Percentiles rank a stretch among this genome's conserved stretches.
Conservation (phyloP, 2,888 invertebrate genomes). For the Ornithoptera alexandrae region DNA sequence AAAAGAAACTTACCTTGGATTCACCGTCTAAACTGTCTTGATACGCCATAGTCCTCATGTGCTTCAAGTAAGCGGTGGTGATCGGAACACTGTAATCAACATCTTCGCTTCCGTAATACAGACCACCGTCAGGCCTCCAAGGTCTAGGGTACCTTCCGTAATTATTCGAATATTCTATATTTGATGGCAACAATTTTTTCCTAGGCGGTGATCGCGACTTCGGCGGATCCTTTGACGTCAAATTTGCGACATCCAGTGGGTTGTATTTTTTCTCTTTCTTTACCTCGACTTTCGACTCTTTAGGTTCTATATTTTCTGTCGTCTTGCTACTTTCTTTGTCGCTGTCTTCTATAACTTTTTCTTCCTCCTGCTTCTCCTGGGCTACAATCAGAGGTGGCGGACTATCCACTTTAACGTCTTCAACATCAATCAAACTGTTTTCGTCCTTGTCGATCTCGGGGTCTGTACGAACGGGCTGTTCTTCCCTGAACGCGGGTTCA, state of each 20-base stretch:
- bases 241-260: slow-evolving; percentile 82
- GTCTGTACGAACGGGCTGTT: slow-evolving; percentile 66
- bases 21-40: slow-evolving; percentile 62
- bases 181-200: slow-evolving; percentile 69
- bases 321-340: slow-evolving; percentile 53
- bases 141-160: slow-evolving; percentile 79
- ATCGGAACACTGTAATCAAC: slow-evolving; percentile 93
- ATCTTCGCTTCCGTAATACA: slow-evolving; percentile 70
- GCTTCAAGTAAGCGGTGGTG: slow-evolving; percentile 92
- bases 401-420: slow-evolving; percentile 67
- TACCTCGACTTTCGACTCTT: slow-evolving; percentile 59
- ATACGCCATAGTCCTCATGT: slow-evolving; percentile 85
- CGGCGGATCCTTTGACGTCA: slow-evolving; percentile 81
- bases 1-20: slow-evolving; percentile 58
- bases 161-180: slow-evolving; percentile 56
- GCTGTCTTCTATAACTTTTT: slow-evolving; percentile 41
- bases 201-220: slow-evolving; percentile 72
- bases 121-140: slow-evolving; percentile 78
- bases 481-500: slow-evolving; percentile 68
- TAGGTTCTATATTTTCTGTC: slow-evolving; percentile 51
- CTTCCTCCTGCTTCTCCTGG: slow-evolving; percentile 46
- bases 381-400: slow-evolving; percentile 44
- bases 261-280: slow-evolving; percentile 75
- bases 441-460: slow-evolving; percentile 75
- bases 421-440: slow-evolving; percentile 72